A percentile compares a stretch with the other conserved stretches of the same genome.
phyloP scores from a whole-genome alignment of 2,797 vertebrate genomes.

The Threskiornis aethiopicus region DNA sequence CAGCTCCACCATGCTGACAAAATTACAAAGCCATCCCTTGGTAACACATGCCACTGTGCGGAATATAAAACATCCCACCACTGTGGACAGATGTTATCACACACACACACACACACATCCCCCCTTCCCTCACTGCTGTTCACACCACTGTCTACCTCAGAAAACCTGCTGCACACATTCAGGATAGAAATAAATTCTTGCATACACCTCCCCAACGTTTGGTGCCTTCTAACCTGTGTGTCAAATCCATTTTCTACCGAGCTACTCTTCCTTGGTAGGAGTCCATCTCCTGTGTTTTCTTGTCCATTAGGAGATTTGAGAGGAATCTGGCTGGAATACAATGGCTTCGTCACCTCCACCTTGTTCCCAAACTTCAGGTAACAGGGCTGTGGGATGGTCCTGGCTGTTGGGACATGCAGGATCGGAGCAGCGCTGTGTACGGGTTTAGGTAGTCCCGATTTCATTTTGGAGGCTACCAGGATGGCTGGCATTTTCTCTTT shows the following conservation, averaged over 20 bases:
- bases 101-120: background rate
- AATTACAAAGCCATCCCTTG: background rate
- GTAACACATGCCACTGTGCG: background rate
- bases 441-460: constrained; percentile 96
- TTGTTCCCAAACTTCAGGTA: constrained; percentile 82
- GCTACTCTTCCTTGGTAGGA: constrained; percentile 71
- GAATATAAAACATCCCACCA: background rate
- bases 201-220: background rate
- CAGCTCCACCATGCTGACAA: background rate
- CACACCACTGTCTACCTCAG: background rate
- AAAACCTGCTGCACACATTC: background rate
- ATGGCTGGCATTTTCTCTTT: constrained; percentile 95
- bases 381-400: constrained; percentile 80
- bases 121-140: background rate
- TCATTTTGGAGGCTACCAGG: constrained; percentile 95
- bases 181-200: background rate
- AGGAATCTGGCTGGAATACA: constrained; percentile 79
- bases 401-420: constrained; percentile 84
- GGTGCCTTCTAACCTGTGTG: constrained; percentile 84
- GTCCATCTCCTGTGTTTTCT: constrained; percentile 67
- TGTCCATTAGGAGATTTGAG: constrained; percentile 78
- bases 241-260: constrained; percentile 79
- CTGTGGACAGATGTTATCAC: background rate
- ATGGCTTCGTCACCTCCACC: constrained; percentile 80
- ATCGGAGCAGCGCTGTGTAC: constrained; percentile 93